These are phyloP conservation scores for Metridium senile DNA, from an alignment of 92 coral and sea anemone genomes.

Conservation along the genomic window DNA sequence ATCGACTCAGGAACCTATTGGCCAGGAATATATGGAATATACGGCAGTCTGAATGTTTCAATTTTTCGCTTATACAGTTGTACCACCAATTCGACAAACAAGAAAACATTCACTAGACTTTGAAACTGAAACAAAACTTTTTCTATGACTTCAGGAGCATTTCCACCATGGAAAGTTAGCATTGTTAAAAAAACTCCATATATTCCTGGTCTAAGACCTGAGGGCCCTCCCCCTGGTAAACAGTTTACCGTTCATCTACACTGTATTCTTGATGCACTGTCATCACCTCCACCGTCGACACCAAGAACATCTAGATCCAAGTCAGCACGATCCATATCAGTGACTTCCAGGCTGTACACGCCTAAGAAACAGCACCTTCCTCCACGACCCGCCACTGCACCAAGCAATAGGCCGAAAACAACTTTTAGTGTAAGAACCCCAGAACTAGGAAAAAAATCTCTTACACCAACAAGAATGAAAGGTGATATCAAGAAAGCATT, in stretches of 20 bases:
- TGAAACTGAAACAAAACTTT: conserved; percentile 57
- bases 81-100: conserved; percentile 38
- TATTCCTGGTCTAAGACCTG: conserved; percentile 93
- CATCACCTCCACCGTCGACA: conserved; percentile 43
- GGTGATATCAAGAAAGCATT: conserved; percentile 29
- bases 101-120: conserved; percentile 26
- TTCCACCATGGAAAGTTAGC: conserved; percentile 80
- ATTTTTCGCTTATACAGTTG: conserved; percentile 85
- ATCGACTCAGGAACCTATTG: not conserved
- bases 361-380: conserved; percentile 63
- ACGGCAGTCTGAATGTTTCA: conserved; percentile 30
- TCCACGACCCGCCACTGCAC: conserved; percentile 60
- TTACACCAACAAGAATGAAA: conserved; percentile 49
- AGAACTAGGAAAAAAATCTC: conserved; percentile 52
- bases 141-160: conserved; percentile 72
- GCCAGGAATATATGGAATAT: conserved; percentile 42
- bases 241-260: conserved; percentile 81
- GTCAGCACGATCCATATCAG: conserved; percentile 56
- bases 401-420: conserved; percentile 68
- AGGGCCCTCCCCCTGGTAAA: conserved; percentile 66
- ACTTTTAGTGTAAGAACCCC: conserved; percentile 55
- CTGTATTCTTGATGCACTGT: conserved; percentile 82
- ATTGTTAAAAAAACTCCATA: conserved; percentile 61
- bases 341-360: conserved; percentile 74
- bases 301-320: conserved; percentile 41